Conservation (phyloP, 2,113 vertebrate genomes). For the Todiramphus chloris region DNA sequence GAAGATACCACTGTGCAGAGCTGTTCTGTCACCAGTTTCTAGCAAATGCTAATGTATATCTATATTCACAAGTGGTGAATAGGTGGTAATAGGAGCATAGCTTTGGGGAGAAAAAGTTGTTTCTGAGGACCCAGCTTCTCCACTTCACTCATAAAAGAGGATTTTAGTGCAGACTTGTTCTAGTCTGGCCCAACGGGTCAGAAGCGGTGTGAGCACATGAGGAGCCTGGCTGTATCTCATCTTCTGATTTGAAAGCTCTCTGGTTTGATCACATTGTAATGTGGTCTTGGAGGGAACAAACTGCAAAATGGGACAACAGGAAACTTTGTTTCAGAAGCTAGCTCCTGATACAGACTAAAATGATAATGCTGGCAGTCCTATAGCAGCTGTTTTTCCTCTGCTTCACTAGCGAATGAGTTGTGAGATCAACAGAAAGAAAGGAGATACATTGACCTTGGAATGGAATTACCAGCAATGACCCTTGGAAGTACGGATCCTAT, state of each 20-base stretch:
- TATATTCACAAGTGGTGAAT: background rate
- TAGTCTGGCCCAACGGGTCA: background rate
- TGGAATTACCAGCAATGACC: background rate
- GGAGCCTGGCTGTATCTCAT: background rate
- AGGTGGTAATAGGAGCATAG: background rate
- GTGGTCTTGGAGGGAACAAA: background rate
- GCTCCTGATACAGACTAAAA: background rate
- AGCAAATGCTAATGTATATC: background rate
- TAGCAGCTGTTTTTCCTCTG: background rate
- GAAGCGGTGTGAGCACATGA: fast-evolving
- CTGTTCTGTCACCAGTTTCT: background rate
- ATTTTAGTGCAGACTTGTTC: background rate
- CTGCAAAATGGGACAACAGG: background rate
- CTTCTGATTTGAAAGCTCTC: background rate
- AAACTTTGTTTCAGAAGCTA: background rate
- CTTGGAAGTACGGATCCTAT: background rate
- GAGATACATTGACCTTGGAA: background rate
- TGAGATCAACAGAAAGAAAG: background rate
- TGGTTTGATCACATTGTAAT: background rate
- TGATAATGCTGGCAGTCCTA: background rate
- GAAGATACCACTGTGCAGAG: background rate
- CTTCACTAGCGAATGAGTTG: background rate
- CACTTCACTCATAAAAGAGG: background rate
- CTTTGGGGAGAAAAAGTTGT: background rate
- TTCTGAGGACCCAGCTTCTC: background rate